These are phyloP conservation scores for Urocyon cinereoargenteus DNA, from an alignment of 2,797 vertebrate species.

Conservation along the genomic window DNA sequence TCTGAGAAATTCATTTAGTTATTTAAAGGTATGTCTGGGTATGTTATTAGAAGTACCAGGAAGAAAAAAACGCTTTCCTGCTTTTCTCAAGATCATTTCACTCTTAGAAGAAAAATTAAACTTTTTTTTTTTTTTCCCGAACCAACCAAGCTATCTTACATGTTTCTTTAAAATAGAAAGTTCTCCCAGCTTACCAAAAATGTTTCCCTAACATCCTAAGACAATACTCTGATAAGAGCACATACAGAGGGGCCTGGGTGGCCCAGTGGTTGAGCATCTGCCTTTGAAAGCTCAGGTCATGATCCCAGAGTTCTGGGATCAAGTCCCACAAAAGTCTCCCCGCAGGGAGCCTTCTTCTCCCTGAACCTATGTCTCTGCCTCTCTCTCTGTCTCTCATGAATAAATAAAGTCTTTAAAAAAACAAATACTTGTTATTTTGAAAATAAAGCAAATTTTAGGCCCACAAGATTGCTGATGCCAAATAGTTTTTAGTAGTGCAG, in stretches of 20 bases:
- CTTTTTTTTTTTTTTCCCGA: not conserved
- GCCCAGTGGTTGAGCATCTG: too few relatives aligned
- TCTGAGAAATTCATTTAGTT: conserved; percentile 69
- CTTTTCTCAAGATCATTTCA: conserved; percentile 54
- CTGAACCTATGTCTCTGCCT: too few relatives aligned
- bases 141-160: not conserved
- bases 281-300: too few relatives aligned
- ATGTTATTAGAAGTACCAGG: not conserved
- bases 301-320: too few relatives aligned
- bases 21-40: conserved; percentile 64
- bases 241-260: not conserved
- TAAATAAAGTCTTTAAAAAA: too few relatives aligned
- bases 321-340: too few relatives aligned
- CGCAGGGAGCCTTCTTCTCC: too few relatives aligned
- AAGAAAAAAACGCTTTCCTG: not conserved
- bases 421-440: conserved; percentile 30
- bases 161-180: not conserved
- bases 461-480: conserved; percentile 46
- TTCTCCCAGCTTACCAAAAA: not conserved
- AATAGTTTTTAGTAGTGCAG: not conserved
- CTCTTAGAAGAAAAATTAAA: not conserved
- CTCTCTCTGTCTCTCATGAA: too few relatives aligned
- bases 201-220: conserved; percentile 19
- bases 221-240: not conserved
- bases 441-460: conserved; percentile 64